Evolutionary conservation across 2,888 invertebrate genomes (phyloP).

Genomic region (Plemyria rubiginata): DNA sequence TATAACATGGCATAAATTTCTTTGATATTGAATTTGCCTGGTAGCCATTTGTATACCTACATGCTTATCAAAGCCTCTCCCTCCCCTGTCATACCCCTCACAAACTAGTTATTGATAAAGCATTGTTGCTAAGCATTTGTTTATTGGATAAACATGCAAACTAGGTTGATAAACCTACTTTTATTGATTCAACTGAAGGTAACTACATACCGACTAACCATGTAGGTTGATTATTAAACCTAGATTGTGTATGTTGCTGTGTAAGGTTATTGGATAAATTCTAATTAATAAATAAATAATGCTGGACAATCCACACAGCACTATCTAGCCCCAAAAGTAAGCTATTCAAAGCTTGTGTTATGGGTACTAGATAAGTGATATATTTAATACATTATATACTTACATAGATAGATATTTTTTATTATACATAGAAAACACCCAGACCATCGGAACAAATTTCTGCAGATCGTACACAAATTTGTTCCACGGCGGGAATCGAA

Average conservation of each 20-base stretch:
- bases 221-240: background rate
- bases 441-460: too few relatives aligned
- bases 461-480: too few relatives aligned
- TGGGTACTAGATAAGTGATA: too few relatives aligned
- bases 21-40: background rate
- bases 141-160: constrained; percentile 19
- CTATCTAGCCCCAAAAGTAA: too few relatives aligned
- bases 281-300: too few relatives aligned
- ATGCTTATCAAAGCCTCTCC: constrained; percentile 23
- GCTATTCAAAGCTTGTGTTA: too few relatives aligned
- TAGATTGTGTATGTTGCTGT: too few relatives aligned
- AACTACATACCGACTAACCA: background rate
- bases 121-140: constrained; percentile 31
- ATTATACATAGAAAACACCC: too few relatives aligned
- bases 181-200: constrained; percentile 14
- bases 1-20: background rate
- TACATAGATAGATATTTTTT: too few relatives aligned
- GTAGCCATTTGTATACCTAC: constrained; percentile 6
- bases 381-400: too few relatives aligned
- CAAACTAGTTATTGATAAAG: constrained; percentile 27
- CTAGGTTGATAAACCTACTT: background rate
- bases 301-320: too few relatives aligned
- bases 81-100: background rate
- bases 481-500: too few relatives aligned
- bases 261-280: background rate